A percentile compares a stretch with the other conserved stretches of the same genome.
Evolutionary conservation across 2,888 invertebrate species (phyloP).

Genomic region (Sphecodes monilicornis): DNA sequence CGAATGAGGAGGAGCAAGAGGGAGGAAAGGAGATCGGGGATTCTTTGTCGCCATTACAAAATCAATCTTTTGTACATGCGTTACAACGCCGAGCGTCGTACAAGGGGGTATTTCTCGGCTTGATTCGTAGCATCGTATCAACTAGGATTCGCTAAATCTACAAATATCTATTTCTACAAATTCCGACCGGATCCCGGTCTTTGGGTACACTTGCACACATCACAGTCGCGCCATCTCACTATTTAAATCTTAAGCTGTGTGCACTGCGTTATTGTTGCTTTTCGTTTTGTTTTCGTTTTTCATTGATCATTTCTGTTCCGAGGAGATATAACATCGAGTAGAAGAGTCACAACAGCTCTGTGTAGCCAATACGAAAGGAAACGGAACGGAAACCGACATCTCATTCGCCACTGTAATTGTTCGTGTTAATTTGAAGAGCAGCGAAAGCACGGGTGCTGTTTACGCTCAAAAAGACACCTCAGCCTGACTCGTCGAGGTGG

Average conservation of each 20-base stretch:
- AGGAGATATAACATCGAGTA: constrained; percentile 1
- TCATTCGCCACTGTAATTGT: constrained; percentile 27
- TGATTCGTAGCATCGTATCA: constrained; percentile 45
- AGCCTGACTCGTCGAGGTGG: constrained; percentile 21
- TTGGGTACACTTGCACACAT: constrained; percentile 53
- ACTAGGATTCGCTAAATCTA: constrained; percentile 58
- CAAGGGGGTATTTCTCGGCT: constrained; percentile 53
- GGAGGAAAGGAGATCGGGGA: neutral
- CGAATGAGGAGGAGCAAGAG: constrained; percentile 4
- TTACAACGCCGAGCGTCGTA: constrained; percentile 28
- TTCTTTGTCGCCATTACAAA: constrained; percentile 45
- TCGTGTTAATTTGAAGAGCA: constrained; percentile 26
- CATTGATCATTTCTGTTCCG: neutral
- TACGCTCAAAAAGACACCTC: constrained; percentile 17
- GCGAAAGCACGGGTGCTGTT: constrained; percentile 14
- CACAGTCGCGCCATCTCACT: constrained; percentile 67
- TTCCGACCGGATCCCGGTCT: constrained; percentile 37
- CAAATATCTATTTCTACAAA: constrained; percentile 53
- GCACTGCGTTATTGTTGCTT: constrained; percentile 37
- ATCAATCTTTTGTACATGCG: constrained; percentile 41
- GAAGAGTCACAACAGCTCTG: constrained; percentile 19
- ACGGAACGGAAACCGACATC: constrained; percentile 29
- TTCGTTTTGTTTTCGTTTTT: neutral
- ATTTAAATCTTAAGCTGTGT: constrained; percentile 57
- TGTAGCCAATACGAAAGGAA: constrained; percentile 35